These are phyloP conservation scores for Melanotaenia parkinsoni DNA, from an alignment of 2,797 vertebrate genomes.

Conservation along the genomic window DNA sequence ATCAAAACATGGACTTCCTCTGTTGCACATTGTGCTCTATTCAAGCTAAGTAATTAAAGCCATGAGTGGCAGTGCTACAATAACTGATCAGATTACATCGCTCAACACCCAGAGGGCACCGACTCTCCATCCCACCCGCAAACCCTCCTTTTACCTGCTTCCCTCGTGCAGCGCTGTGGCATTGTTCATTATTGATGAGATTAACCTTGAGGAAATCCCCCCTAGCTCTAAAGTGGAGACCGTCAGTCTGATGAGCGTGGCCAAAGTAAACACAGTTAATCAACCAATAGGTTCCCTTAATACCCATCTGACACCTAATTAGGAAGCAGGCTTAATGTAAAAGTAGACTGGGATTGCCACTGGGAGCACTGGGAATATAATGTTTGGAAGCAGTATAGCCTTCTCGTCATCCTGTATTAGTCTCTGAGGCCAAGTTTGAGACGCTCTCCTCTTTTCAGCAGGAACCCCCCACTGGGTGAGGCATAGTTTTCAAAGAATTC, in stretches of 20 bases:
- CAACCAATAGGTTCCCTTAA: conserved; percentile 49
- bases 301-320: conserved; percentile 55
- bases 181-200: conserved; percentile 78
- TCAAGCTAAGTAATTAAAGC: conserved; percentile 53
- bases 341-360: conserved; percentile 30
- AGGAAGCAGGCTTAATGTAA: conserved; percentile 22
- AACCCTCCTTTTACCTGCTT: conserved; percentile 28
- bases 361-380: conserved; percentile 44
- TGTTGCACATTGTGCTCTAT: conserved; percentile 60
- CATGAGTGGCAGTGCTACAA: conserved; percentile 62
- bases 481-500: conserved; percentile 72
- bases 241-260: conserved; percentile 71
- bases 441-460: conserved; percentile 62
- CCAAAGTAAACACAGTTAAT: conserved; percentile 79
- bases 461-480: conserved; percentile 78
- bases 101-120: conserved; percentile 57
- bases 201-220: conserved; percentile 78
- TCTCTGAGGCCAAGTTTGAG: conserved; percentile 56
- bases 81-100: conserved; percentile 68
- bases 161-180: conserved; percentile 45
- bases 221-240: conserved; percentile 61
- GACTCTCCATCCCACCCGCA: conserved; percentile 29
- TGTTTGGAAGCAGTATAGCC: conserved; percentile 44
- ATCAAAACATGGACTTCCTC: conserved; percentile 67
- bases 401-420: conserved; percentile 64